These are phyloP conservation scores for Hippopotamus amphibius DNA, from an alignment of 2,113 vertebrate genomes.

Conservation along the genomic window DNA sequence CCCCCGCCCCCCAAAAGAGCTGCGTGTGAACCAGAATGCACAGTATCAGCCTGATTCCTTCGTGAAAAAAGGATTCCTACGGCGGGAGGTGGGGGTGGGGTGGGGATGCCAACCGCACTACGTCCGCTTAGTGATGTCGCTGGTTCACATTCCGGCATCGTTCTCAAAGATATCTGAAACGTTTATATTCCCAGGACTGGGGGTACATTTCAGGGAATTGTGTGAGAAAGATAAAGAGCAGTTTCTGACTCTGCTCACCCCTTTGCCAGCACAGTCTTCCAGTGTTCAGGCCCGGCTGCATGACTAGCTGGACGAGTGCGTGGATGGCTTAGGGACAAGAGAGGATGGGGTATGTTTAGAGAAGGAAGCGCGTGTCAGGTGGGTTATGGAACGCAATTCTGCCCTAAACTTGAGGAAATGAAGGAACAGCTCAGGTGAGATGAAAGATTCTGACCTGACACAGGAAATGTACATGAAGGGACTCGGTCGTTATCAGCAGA, in stretches of 20 bases:
- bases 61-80: not conserved
- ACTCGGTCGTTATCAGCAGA: not conserved
- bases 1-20: not conserved
- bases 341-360: not conserved
- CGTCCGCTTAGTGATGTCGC: not conserved
- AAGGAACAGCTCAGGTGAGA: not conserved
- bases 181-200: not conserved
- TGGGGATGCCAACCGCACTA: not conserved
- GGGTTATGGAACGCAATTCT: not conserved
- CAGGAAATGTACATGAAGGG: not conserved
- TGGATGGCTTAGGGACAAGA: not conserved
- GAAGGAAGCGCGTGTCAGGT: not conserved
- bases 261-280: not conserved
- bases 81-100: not conserved
- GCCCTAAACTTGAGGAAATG: not conserved
- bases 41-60: constrained; percentile 28
- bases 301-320: not conserved
- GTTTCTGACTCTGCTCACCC: not conserved
- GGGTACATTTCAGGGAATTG: not conserved
- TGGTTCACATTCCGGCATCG: constrained; percentile 18
- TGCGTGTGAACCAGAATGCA: not conserved
- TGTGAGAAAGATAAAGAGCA: not conserved
- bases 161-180: constrained; percentile 26
- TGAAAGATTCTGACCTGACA: not conserved
- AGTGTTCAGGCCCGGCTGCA: not conserved